These are phyloP conservation scores for Pipistrellus pygmaeus DNA, from an alignment of 2,797 vertebrate genomes.

Conservation along the genomic window DNA sequence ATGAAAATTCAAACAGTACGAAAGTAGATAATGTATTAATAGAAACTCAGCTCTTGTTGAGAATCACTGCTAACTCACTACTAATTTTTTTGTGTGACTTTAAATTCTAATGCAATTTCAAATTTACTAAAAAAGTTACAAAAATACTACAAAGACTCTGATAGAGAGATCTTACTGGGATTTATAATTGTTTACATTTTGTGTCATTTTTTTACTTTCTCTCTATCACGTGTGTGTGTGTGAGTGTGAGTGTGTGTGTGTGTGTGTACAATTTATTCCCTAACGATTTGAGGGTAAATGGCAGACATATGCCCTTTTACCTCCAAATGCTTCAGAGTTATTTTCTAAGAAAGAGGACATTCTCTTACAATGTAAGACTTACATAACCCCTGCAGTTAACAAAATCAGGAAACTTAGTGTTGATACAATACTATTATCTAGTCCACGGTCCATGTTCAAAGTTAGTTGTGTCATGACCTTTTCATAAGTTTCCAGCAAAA, in stretches of 20 bases:
- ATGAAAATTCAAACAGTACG: background rate
- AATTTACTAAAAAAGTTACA: background rate
- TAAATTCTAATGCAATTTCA: conserved; percentile 32
- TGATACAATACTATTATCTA: conserved; percentile 1
- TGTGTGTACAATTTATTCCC: background rate
- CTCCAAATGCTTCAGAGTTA: conserved; percentile 40
- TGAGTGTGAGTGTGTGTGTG: background rate
- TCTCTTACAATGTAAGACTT: conserved; percentile 36
- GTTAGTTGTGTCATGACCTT: background rate
- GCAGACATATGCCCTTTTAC: background rate
- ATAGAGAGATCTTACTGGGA: background rate
- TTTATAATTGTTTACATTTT: background rate
- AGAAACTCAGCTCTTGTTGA: background rate
- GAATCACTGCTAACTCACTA: background rate
- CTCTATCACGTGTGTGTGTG: background rate
- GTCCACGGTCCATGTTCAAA: background rate
- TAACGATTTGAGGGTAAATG: background rate
- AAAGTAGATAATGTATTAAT: background rate
- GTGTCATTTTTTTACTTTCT: background rate
- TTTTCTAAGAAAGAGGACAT: conserved; percentile 59
- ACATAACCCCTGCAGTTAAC: conserved; percentile 46
- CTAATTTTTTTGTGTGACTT: background rate
- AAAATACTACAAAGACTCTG: background rate
- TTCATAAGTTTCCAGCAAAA: conserved; percentile 20
- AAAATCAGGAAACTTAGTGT: conserved; percentile 43